These are phyloP conservation scores for Pocillopora verrucosa DNA, from an alignment of 64 coral and sea anemone species.

Conservation along the genomic window DNA sequence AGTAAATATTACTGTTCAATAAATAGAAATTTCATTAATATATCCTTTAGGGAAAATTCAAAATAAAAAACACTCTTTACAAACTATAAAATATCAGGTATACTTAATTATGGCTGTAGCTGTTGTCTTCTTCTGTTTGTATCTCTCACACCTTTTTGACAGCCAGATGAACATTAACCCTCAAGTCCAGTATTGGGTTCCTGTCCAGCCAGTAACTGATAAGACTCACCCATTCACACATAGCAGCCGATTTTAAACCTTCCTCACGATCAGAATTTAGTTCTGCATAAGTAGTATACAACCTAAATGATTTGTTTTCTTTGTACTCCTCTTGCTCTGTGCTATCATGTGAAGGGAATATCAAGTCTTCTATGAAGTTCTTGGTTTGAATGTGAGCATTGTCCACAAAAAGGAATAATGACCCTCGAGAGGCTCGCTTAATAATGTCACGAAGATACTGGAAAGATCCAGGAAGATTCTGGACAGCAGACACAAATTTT, in stretches of 20 bases:
- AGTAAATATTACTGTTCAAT: too few species aligned
- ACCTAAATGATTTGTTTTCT: conserved; percentile 71
- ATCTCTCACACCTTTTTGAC: conserved; percentile 64
- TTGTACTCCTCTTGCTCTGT: conserved; percentile 67
- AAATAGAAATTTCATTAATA: too few species aligned
- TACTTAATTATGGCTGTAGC: neutral
- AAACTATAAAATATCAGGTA: too few species aligned
- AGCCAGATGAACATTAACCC: conserved; percentile 87
- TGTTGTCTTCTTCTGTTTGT: neutral
- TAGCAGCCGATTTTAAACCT: conserved; percentile 61
- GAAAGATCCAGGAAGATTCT: conserved; percentile 84
- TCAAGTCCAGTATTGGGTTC: conserved; percentile 86
- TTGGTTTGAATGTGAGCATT: conserved; percentile 98
- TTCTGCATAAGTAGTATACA: conserved; percentile 97
- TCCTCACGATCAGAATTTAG: conserved; percentile 79
- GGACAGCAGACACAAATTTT: conserved; percentile 97
- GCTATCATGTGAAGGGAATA: conserved; percentile 72
- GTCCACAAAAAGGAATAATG: conserved; percentile 94
- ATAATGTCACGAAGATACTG: conserved; percentile 72
- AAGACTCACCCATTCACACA: conserved; percentile 89
- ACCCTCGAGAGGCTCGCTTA: conserved; percentile 56
- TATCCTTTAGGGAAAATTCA: too few species aligned
- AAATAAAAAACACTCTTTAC: too few species aligned
- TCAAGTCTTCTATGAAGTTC: conserved; percentile 90
- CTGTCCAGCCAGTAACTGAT: conserved; percentile 92